A percentile compares a stretch with the other conserved stretches of the same genome.
Evolutionary conservation across 1,140 invertebrate species (phyloP).

Genomic region (Copidosoma floridanum): DNA sequence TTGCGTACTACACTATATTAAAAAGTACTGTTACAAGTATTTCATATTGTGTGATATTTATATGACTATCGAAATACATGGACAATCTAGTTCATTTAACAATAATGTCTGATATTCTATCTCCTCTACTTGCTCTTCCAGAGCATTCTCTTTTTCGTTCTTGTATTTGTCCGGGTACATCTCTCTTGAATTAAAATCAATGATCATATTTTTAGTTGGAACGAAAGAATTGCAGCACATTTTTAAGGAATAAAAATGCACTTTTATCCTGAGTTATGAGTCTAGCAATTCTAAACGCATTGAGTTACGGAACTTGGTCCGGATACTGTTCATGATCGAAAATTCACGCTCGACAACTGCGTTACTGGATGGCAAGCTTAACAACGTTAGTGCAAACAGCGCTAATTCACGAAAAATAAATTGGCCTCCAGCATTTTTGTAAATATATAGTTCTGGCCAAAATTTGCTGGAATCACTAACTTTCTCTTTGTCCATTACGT

Average conservation of each 20-base stretch:
- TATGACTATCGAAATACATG: no score
- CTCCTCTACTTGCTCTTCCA: no score
- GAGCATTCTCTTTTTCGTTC: no score
- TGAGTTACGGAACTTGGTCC: slow-evolving; percentile 19
- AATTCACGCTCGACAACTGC: slow-evolving; percentile 29
- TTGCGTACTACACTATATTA: no score
- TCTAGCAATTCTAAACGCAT: slow-evolving; percentile 14
- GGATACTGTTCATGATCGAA: slow-evolving; percentile 22
- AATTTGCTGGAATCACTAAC: slow-evolving; percentile 11
- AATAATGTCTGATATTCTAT: no score
- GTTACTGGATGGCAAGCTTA: slow-evolving; percentile 24
- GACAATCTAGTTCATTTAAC: no score
- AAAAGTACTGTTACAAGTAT: no score
- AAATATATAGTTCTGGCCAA: slow-evolving; percentile 24
- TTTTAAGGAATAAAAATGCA: neutral
- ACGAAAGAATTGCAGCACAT: no score
- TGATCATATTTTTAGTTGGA: no score
- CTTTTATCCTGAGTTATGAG: slow-evolving; percentile 13
- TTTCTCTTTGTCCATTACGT: neutral
- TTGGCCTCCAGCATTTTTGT: slow-evolving; percentile 21
- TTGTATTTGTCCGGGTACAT: no score
- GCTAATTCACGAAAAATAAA: slow-evolving; percentile 22
- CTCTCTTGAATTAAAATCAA: no score
- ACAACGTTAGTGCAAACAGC: slow-evolving; percentile 11
- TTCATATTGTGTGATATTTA: no score